Conservation (phyloP, 2,797 vertebrate genomes). For the Stomatorhinus walkeri region DNA sequence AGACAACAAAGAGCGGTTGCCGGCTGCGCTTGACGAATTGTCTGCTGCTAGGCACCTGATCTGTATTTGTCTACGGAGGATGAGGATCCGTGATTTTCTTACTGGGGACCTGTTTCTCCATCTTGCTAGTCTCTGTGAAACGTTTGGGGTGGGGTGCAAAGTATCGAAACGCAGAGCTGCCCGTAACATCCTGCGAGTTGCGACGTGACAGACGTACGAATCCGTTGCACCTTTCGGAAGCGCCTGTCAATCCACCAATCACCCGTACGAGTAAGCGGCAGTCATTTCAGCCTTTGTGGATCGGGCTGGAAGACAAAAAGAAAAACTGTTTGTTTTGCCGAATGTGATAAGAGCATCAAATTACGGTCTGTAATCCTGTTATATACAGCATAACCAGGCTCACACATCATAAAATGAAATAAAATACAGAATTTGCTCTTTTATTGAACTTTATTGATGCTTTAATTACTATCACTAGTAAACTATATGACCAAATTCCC, state of each 20-base stretch:
- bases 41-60: background rate
- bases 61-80: background rate
- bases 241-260: background rate
- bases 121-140: background rate
- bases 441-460: background rate
- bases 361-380: background rate
- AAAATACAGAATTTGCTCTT: background rate
- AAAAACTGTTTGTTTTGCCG: background rate
- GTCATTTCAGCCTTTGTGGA: background rate
- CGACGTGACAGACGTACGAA: background rate
- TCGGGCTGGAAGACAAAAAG: background rate
- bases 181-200: background rate
- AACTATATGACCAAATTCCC: background rate
- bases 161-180: background rate
- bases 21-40: background rate
- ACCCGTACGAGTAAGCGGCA: background rate
- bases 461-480: background rate
- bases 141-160: background rate
- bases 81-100: background rate
- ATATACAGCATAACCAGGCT: background rate
- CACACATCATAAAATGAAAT: background rate
- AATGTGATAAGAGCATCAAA: background rate
- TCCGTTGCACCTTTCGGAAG: background rate
- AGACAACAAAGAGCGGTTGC: background rate
- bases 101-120: background rate